phyloP scores from a whole-genome alignment of 2,888 invertebrate species.

The Trypoxylon attenuatum region DNA sequence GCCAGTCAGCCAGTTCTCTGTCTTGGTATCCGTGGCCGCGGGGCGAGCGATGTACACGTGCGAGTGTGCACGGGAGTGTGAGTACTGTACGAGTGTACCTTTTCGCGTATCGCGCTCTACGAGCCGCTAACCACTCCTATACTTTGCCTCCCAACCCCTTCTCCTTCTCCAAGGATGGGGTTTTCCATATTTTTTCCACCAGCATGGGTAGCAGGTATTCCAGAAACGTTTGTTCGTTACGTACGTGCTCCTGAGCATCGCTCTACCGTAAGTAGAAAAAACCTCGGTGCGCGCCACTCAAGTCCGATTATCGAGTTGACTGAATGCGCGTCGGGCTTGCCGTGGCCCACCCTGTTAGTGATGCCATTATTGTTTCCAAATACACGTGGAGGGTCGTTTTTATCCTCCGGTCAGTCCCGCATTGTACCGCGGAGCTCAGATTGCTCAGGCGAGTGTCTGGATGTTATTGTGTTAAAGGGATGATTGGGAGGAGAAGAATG shows the following conservation, averaged over 20 bases:
- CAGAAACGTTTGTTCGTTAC: constrained; percentile 71
- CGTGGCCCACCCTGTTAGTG: background rate
- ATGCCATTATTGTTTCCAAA: background rate
- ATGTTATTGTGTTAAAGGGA: too few species aligned
- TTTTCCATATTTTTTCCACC: constrained; percentile 70
- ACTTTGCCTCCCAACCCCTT: constrained; percentile 29
- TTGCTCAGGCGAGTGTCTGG: too few species aligned
- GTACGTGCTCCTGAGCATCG: constrained; percentile 56
- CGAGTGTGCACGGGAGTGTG: too few species aligned
- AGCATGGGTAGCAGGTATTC: constrained; percentile 70
- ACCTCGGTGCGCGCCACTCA: constrained; percentile 41
- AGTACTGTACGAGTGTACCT: too few species aligned
- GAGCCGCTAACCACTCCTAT: constrained; percentile 29
- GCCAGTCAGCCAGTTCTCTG: constrained; percentile 11
- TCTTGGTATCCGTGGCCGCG: constrained; percentile 17
- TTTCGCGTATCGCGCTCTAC: constrained; percentile 35
- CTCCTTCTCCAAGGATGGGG: constrained; percentile 62
- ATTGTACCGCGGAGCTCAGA: too few species aligned
- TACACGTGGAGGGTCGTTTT: background rate
- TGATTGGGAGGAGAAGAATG: too few species aligned
- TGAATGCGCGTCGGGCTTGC: constrained; percentile 8
- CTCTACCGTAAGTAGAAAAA: constrained; percentile 55
- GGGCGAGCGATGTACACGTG: constrained; percentile 28
- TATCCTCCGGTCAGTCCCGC: too few species aligned
- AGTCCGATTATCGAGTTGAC: constrained; percentile 47